Evolutionary conservation across 2,797 vertebrate genomes (phyloP), one percentile per base, ranked within the genome.

Genomic region (Premnoplex brunnescens): DNA sequence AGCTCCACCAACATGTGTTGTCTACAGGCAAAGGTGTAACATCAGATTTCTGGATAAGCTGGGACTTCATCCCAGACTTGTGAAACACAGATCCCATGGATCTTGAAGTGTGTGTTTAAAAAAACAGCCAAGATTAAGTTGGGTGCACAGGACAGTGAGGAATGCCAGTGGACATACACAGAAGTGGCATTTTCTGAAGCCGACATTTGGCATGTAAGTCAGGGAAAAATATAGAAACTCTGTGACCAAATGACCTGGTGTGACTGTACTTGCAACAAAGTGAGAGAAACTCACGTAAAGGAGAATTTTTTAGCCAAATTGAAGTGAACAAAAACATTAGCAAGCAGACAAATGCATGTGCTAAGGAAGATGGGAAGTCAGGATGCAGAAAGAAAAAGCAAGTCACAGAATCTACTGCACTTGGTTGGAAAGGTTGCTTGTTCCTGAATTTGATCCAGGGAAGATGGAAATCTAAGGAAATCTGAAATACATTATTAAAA

Each of bases 11-110:
- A 9, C 68, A 30, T 2, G 6, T 20, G n/a, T 7, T 89, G 37
- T 48, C 67, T 67, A 48, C 34, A 76, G 85, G 51, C 63, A 73
- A 76, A 95, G 67, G 36, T 23, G 78, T 48, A 69, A 67, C 48
- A 43, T 7, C 21, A 83, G 56, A 64, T 96, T 79, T 91, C 82
- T 80, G 44, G n/a, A 73, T 88, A 82, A 88, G 2, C n/a, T 69
- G 32, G 44, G 48, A 59, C 59, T 88, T 77, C 32, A 48, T 77
- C 32, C 56, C 36, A 63, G 44, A 12, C 16, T 94, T 68, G 28
- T 4, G 6, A 89, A 93, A 87, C 23, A 55, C 9, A 36, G 26
- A 28, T 37, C 15, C 28, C 78, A 48, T 3, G 3, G 37, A 39
- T 72, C 36, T 64, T 23, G 54, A 91, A 20, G 10, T 28, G 17